phyloP scores from a whole-genome alignment of 2,797 vertebrate species.

The Coccyzus lansbergi region DNA sequence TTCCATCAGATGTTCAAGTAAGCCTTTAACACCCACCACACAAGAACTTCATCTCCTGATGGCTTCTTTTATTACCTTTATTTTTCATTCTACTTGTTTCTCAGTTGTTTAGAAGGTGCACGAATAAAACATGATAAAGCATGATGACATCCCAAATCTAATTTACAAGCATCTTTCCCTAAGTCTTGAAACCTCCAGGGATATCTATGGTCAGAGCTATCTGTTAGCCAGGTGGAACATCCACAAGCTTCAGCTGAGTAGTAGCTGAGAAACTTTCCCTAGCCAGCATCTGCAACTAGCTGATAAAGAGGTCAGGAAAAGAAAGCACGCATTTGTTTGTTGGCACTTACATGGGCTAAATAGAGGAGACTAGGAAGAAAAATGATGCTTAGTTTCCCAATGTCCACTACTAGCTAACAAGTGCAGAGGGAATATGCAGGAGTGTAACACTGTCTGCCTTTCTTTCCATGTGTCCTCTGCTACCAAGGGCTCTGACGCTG shows the following conservation, averaged over 20 bases:
- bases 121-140: not conserved
- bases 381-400: not conserved
- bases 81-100: not conserved
- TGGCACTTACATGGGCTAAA: not conserved
- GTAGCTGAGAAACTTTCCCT: not conserved
- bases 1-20: not conserved
- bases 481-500: not conserved
- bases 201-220: not conserved
- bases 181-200: not conserved
- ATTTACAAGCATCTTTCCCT: not conserved
- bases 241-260: not conserved
- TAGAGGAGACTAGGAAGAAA: not conserved
- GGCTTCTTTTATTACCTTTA: not conserved
- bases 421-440: not conserved
- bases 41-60: not conserved
- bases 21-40: not conserved
- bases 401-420: not conserved
- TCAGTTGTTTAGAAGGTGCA: not conserved
- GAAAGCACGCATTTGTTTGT: accelerated
- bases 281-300: not conserved
- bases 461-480: not conserved
- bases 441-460: not conserved
- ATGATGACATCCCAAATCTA: not conserved
- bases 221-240: not conserved
- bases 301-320: not conserved